These are phyloP conservation scores for Pristionchus entomophagus DNA, from an alignment of 2,888 invertebrate species.

Conservation along the genomic window DNA sequence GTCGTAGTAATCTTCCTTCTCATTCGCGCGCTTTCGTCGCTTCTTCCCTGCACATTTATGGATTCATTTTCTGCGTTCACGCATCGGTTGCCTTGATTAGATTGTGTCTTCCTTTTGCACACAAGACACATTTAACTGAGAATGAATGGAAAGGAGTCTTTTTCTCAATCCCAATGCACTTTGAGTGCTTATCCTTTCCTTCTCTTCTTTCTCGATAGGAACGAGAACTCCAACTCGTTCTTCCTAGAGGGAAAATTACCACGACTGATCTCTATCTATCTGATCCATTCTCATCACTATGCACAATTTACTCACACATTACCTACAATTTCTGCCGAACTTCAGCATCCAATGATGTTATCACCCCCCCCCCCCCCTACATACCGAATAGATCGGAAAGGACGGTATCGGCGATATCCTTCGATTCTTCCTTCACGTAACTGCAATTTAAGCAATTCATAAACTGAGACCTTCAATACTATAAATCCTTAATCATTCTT, in stretches of 20 bases:
- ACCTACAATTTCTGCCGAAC: too few relatives aligned
- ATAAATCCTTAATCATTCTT: background rate
- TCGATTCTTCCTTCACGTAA: slow-evolving; percentile 51
- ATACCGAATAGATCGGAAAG: slow-evolving; percentile 61
- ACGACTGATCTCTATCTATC: background rate
- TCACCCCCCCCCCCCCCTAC: background rate
- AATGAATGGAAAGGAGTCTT: background rate
- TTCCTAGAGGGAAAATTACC: background rate
- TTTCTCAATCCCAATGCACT: background rate
- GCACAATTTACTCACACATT: background rate
- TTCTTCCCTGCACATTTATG: slow-evolving; percentile 57
- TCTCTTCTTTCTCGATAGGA: background rate
- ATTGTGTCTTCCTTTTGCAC: background rate
- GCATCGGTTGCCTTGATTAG: background rate
- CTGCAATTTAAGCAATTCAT: background rate
- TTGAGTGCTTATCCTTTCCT: slow-evolving; percentile 5
- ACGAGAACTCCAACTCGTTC: background rate
- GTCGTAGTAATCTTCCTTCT: slow-evolving; percentile 65
- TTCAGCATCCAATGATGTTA: background rate
- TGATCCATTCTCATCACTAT: background rate
- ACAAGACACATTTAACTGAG: background rate
- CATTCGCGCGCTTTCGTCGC: slow-evolving; percentile 57
- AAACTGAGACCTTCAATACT: background rate
- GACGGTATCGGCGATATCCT: slow-evolving; percentile 58
- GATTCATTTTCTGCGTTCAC: too few relatives aligned